Conservation (phyloP, 1,140 invertebrate species). For the Hyphantria cunea region DNA sequence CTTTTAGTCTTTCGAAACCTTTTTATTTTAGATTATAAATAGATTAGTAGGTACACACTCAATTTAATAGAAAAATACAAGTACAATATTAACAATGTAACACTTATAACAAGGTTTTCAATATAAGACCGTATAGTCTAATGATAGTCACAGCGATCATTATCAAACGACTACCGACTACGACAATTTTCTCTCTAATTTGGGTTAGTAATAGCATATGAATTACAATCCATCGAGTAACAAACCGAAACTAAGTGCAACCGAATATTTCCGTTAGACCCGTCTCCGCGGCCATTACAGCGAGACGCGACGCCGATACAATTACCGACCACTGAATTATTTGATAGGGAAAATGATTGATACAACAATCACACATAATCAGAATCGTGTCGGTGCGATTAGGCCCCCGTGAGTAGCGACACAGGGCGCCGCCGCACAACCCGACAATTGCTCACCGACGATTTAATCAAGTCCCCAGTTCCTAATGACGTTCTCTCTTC, state of each 20-base stretch:
- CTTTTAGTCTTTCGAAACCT: too few species aligned
- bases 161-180: slow-evolving; percentile 20
- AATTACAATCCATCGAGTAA: slow-evolving; percentile 70
- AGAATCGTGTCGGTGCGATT: slow-evolving; percentile 75
- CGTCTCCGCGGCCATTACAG: slow-evolving; percentile 56
- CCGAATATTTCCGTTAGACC: slow-evolving; percentile 62
- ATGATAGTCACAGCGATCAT: slow-evolving; percentile 24
- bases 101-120: slow-evolving; percentile 19
- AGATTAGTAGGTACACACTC: too few species aligned
- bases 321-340: slow-evolving; percentile 78
- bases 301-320: slow-evolving; percentile 62
- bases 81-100: not conserved
- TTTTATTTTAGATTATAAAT: too few species aligned
- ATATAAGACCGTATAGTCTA: slow-evolving; percentile 9
- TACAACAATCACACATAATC: slow-evolving; percentile 78
- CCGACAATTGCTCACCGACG: slow-evolving; percentile 69
- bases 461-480: slow-evolving; percentile 74
- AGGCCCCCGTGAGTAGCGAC: slow-evolving; percentile 56
- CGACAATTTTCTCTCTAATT: slow-evolving; percentile 38
- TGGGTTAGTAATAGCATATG: slow-evolving; percentile 59
- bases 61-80: too few species aligned
- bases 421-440: slow-evolving; percentile 56
- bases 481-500: slow-evolving; percentile 77
- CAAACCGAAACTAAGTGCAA: slow-evolving; percentile 76
- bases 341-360: slow-evolving; percentile 80